Percentiles rank a stretch among this genome's conserved stretches.
Conservation (phyloP, 2,113 vertebrate genomes). For the Nycticryphes semicollaris region DNA sequence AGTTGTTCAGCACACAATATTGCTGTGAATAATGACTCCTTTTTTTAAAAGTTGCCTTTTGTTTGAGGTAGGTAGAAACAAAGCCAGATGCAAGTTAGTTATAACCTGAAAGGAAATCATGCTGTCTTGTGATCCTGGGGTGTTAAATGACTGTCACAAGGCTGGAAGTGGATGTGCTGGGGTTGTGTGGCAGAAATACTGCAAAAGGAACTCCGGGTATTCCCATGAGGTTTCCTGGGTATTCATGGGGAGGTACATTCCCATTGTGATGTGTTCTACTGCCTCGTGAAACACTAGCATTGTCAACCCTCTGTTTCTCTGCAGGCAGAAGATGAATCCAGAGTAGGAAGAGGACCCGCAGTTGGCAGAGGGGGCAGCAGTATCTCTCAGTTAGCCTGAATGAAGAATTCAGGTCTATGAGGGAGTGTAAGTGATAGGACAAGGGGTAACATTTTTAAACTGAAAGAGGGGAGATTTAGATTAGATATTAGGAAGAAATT, state of each 20-base stretch:
- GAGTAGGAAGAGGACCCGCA: background rate
- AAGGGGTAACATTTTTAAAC: no score
- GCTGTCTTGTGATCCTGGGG: background rate
- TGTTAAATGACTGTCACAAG: background rate
- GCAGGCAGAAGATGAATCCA: background rate
- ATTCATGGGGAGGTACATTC: background rate
- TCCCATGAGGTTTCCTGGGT: background rate
- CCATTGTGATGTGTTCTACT: background rate
- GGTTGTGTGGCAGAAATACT: background rate
- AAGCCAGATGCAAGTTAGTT: conserved; percentile 21
- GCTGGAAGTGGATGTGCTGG: background rate
- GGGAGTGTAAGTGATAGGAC: no score
- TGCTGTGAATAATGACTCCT: background rate
- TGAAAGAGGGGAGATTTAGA: no score
- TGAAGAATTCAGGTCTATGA: background rate
- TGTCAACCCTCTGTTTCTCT: rapidly evolving
- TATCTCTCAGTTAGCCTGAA: background rate
- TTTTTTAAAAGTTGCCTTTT: background rate
- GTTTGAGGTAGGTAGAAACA: background rate
- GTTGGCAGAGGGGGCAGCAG: background rate
- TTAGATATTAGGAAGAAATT: no score
- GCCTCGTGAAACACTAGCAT: background rate
- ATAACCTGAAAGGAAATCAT: background rate
- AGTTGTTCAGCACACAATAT: background rate
- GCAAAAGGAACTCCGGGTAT: background rate